Base-by-base conservation (phyloP, 2,797 vertebrate species). In the Loris lydekkerianus region DNA sequence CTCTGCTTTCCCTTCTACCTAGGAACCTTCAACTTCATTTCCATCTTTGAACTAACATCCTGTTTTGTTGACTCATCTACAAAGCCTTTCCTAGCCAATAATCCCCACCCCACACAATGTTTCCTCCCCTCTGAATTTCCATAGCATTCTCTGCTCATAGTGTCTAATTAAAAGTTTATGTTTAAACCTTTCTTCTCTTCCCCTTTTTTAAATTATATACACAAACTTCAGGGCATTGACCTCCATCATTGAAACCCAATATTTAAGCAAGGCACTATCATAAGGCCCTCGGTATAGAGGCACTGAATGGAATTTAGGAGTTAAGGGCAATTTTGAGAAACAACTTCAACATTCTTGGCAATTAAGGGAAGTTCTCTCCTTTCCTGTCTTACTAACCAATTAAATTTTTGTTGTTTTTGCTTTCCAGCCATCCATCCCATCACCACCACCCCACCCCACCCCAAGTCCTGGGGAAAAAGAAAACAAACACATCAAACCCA, bases 401-500 rank as follows among this genome's bases (percentile, higher is more conserved):
- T n/a, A 58, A 81, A 46, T 27, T 43, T 88, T 61, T 34, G 14
- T 31, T 53, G n/a, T 37, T 20, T 13, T 81, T 81, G 78, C 31
- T 92, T 63, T n/a, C 43, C 53, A 77, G 40, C 49, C 31, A 84
- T 27, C 49, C 31, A 75, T 37, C 40, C 70, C 40, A 90, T 31
- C 21, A 60, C 29, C 34, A 34, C 34, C 34, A 34, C 34, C 34
- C 78, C 76, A 61, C 73, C 58, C 43, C 29, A 92, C 23, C 56
- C 83, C 34, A 34, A 80, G 77, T 89, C 77, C 75, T 27, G 73
- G 27, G 53, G 2, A 75, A 90, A 81, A 89, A 87, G 53, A 96
- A 97, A 93, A 89, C 91, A 90, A 95, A 96, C 70, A 89, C 83
- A 75, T 29, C 56, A 77, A 85, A 58, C 67, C 63, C 80, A 73